Percentiles rank a stretch among this genome's conserved stretches.
These are phyloP conservation scores for Opisthocomus hoazin DNA, from an alignment of 2,113 vertebrate genomes.

Conservation along the genomic window DNA sequence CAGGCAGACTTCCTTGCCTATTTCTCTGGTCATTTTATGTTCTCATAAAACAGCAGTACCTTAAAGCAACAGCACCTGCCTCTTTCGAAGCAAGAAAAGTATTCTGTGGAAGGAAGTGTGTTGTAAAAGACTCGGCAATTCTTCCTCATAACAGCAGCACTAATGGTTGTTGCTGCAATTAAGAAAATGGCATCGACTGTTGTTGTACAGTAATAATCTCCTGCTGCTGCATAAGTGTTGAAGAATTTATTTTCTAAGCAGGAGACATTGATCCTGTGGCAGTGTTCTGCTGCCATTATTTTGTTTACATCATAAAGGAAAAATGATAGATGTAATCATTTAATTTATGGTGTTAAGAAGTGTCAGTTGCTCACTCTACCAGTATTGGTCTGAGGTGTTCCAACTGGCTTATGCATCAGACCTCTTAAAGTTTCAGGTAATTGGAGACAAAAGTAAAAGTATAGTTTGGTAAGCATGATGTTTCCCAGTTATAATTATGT, in stretches of 20 bases:
- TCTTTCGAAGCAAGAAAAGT: not conserved
- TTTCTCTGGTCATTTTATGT: not conserved
- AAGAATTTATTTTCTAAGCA: slow-evolving; percentile 52
- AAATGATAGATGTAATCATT: slow-evolving; percentile 44
- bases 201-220: slow-evolving; percentile 22
- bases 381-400: not conserved
- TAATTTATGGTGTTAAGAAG: slow-evolving; percentile 39
- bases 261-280: slow-evolving; percentile 31
- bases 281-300: slow-evolving; percentile 12
- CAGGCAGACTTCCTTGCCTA: not conserved
- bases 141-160: not conserved
- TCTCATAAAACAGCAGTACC: not conserved
- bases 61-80: not conserved
- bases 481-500: not conserved
- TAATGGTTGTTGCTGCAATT: slow-evolving; percentile 13
- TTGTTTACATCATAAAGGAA: slow-evolving; percentile 44
- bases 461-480: not conserved
- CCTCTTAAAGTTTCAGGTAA: not conserved
- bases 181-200: slow-evolving; percentile 30
- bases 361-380: not conserved
- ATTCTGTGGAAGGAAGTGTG: not conserved
- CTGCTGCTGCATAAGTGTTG: slow-evolving; percentile 21
- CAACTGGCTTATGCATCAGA: not conserved
- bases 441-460: not conserved
- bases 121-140: not conserved